Base-by-base conservation (phyloP, 1,140 invertebrate genomes). In the Limonius californicus region DNA sequence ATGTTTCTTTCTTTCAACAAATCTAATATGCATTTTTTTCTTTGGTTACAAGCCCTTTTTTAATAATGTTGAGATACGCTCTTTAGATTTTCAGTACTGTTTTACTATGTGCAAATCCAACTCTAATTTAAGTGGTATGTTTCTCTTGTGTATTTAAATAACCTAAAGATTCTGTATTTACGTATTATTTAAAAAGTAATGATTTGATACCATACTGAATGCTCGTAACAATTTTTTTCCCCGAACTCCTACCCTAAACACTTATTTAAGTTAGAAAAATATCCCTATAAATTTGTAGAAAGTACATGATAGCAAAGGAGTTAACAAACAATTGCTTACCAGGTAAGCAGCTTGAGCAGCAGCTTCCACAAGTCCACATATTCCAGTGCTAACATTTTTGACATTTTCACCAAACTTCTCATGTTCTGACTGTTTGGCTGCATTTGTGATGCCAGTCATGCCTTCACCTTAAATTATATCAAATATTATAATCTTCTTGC, bases 341-440 rank as follows among this genome's bases (percentile, higher is more conserved):
- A 98, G 76, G 74, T 98, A 99, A 0, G 95, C 94, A 15, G 95
- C 91, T 79, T 97, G 91, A 11, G 94, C 92, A 3, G 94, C 89
- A 59, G 92, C 90, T 80, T 99, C 95, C n/a, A 97, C 89, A 1
- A 99, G 78, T 0, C 91, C 92, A 74, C 93, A 95, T 43, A 98
- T 93, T 0, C 94, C 90, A 42, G 84, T 82, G 7, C 93, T 91
- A 2, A 94, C 94, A 43, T 85, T 86, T 61, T 87, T 85, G 0
- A 98, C 92, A 8, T 92, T 87, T 62, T 89, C 84, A n/a, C 89
- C 87, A 79, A 98, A 97, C 57, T 89, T 85, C 63, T 94, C 90
- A 72, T 91, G 87, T 65, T 96, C 90, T 0, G 88, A 89, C 64
- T 89, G 86, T 74, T 96, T 94, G 1, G 95, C 95, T 70, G 92